These are phyloP conservation scores for Corynorhinus townsendii DNA, from an alignment of 2,113 vertebrate species.

Conservation along the genomic window DNA sequence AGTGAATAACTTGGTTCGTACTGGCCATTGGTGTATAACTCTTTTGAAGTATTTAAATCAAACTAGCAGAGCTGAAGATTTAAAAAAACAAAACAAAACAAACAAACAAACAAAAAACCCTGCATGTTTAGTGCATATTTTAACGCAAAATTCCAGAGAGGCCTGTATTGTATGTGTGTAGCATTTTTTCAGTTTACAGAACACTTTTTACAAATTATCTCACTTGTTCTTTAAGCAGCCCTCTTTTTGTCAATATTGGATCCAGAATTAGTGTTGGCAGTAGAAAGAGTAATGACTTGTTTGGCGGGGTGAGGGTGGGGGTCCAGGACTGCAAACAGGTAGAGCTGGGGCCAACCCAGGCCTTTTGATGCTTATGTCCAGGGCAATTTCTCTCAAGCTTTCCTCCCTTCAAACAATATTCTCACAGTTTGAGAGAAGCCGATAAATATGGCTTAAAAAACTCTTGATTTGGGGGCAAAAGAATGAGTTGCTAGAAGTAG, in stretches of 20 bases:
- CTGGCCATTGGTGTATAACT: not conserved
- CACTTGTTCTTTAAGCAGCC: constrained; percentile 15
- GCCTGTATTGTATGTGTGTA: not conserved
- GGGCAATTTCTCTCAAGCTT: not conserved
- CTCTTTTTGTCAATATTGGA: constrained; percentile 29
- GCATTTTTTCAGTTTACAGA: constrained; percentile 47
- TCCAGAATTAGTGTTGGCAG: not conserved
- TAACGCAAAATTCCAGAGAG: not conserved
- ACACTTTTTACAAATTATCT: constrained; percentile 51
- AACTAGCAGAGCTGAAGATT: not conserved
- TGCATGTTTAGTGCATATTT: not conserved
- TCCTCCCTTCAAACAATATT: not conserved
- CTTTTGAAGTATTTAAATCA: not conserved
- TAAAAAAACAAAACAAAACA: too few relatives aligned
- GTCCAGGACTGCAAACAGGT: not conserved
- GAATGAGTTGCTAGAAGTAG: not conserved
- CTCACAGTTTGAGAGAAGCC: not conserved
- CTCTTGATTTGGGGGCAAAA: not conserved
- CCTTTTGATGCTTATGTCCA: not conserved
- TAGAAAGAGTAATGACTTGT: not conserved
- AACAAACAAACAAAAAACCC: too few relatives aligned
- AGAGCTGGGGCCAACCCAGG: not conserved
- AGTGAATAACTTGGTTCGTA: not conserved
- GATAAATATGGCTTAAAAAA: not conserved
- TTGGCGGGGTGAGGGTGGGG: not conserved